Conservation (phyloP, 2,113 vertebrate genomes). For the Anthoscopus minutus region DNA sequence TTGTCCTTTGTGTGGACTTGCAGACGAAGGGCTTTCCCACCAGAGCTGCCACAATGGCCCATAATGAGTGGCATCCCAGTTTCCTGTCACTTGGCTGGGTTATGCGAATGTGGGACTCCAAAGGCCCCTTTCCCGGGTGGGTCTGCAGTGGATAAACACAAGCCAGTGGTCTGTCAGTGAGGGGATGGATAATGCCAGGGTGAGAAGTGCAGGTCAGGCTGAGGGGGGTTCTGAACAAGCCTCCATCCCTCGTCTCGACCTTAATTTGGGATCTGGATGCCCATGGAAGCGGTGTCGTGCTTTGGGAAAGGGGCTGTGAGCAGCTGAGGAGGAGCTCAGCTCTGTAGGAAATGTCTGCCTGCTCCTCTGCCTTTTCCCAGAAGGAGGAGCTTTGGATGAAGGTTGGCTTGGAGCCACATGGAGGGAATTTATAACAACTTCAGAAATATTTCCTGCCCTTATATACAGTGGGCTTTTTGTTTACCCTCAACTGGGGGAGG, state of each 20-base stretch:
- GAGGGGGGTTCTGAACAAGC: background rate
- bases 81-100: background rate
- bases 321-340: background rate
- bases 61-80: background rate
- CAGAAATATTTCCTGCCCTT: conserved; percentile 22
- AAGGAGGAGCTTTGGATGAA: conserved; percentile 53
- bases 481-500: background rate
- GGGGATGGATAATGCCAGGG: background rate
- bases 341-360: background rate
- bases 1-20: conserved; percentile 7
- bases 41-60: background rate
- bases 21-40: background rate
- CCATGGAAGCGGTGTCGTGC: rapidly evolving
- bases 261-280: background rate
- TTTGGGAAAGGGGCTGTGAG: background rate
- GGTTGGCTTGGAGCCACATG: conserved; percentile 13
- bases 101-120: background rate
- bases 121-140: background rate
- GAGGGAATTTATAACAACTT: conserved; percentile 15
- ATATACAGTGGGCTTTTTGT: background rate
- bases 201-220: background rate
- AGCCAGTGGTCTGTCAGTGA: background rate
- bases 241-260: background rate
- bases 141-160: background rate
- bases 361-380: conserved; percentile 32